Conservation (phyloP, 64 coral and sea anemone genomes). For the Pachyseris speciosa region DNA sequence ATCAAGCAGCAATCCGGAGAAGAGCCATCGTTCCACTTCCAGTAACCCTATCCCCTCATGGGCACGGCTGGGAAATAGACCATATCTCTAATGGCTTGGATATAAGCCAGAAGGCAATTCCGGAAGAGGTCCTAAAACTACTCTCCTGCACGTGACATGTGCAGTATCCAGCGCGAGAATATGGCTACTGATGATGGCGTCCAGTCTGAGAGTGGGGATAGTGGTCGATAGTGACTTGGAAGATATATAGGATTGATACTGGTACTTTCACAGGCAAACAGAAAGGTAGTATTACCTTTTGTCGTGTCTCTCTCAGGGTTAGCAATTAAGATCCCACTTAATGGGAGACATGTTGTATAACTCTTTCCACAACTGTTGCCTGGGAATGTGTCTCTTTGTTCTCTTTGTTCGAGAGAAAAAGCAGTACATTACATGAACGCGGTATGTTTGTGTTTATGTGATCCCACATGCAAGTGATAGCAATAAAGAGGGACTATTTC, state of each 20-base stretch:
- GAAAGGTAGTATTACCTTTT: conserved; percentile 39
- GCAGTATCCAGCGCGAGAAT: conserved; percentile 59
- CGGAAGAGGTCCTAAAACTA: conserved; percentile 57
- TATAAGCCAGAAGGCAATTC: conserved; percentile 53
- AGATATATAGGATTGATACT: conserved; percentile 66
- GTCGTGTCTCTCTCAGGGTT: conserved; percentile 46
- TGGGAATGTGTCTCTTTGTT: conserved; percentile 38
- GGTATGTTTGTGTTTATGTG: background rate
- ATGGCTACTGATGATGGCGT: conserved; percentile 47
- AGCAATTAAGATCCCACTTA: conserved; percentile 1
- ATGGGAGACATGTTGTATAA: background rate
- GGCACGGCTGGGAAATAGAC: no score
- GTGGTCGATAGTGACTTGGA: conserved; percentile 56
- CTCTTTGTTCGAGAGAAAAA: background rate
- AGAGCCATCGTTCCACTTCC: no score
- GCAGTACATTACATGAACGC: background rate
- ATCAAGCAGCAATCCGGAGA: conserved; percentile 77
- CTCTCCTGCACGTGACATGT: conserved; percentile 50
- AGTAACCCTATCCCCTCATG: no score
- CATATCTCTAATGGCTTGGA: no score
- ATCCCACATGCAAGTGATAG: conserved; percentile 1
- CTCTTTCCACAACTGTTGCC: conserved; percentile 38
- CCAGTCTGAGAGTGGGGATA: conserved; percentile 62
- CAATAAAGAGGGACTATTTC: conserved; percentile 51
- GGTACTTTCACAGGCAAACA: conserved; percentile 24